A percentile compares a stretch with the other conserved stretches of the same genome.
Evolutionary conservation across 2,797 vertebrate genomes (phyloP).

Genomic region (Pseudochromis fuscus): DNA sequence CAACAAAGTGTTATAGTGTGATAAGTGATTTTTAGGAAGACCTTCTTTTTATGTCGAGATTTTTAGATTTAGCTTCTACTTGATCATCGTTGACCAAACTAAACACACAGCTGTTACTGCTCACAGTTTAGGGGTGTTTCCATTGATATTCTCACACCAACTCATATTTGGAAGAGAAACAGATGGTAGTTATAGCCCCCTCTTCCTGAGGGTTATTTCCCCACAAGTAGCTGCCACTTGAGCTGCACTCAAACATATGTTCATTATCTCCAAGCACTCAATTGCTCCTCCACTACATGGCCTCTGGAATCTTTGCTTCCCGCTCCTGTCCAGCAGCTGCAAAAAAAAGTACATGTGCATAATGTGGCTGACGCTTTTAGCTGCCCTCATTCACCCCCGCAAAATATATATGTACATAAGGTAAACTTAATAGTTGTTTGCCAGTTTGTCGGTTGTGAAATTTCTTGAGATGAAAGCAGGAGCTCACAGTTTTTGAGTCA

Average conservation of each 20-base stretch:
- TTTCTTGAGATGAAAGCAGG: not conserved
- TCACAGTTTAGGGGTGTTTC: constrained; percentile 39
- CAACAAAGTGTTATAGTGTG: no score
- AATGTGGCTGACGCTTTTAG: constrained; percentile 3
- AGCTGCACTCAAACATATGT: constrained; percentile 71
- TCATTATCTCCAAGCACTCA: constrained; percentile 67
- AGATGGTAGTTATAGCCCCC: constrained; percentile 64
- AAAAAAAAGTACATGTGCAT: constrained; percentile 24
- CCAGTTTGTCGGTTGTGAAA: not conserved
- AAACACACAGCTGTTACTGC: constrained; percentile 44
- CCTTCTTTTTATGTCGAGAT: not conserved
- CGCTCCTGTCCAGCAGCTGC: constrained; percentile 41
- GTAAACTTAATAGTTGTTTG: not conserved
- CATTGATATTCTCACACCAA: constrained; percentile 38
- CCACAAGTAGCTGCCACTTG: constrained; percentile 62
- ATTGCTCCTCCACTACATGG: constrained; percentile 47
- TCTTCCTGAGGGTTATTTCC: constrained; percentile 61
- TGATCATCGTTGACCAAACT: constrained; percentile 16
- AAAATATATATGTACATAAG: not conserved
- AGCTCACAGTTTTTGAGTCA: not conserved
- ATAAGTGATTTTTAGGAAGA: no score
- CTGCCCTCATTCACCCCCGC: not conserved
- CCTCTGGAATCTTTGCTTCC: constrained; percentile 49
- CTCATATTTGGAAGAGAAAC: constrained; percentile 54
- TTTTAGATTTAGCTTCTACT: not conserved